Evolutionary conservation across 2,797 vertebrate genomes (phyloP).

Genomic region (Macropus fuliginosus): DNA sequence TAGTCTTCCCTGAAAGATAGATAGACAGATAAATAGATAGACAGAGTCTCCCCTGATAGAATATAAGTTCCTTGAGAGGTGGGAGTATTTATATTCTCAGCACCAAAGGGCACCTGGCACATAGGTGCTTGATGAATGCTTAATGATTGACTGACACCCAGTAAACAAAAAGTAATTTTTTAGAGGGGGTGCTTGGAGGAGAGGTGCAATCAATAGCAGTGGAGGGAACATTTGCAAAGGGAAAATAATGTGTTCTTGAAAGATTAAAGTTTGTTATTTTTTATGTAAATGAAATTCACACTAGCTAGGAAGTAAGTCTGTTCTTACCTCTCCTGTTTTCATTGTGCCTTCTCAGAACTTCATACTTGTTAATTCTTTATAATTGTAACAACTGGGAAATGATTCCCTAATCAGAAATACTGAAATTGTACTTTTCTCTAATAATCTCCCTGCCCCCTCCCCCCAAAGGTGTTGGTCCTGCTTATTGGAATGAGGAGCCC

Average conservation of each 20-base stretch:
- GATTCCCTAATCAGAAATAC: conserved; percentile 49
- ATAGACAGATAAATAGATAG: fast-evolving
- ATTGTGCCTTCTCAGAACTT: background rate
- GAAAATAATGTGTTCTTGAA: background rate
- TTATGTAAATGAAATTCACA: background rate
- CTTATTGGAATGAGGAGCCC: conserved; percentile 51
- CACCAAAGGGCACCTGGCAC: background rate
- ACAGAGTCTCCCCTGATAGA: background rate
- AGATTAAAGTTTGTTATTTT: background rate
- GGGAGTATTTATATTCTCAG: background rate
- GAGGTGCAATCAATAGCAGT: background rate
- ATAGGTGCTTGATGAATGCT: background rate
- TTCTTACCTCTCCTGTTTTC: conserved; percentile 6
- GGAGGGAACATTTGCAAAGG: background rate
- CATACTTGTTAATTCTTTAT: background rate
- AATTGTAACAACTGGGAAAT: background rate
- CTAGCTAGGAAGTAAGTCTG: background rate
- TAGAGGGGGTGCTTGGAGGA: background rate
- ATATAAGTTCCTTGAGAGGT: background rate
- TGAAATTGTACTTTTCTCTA: conserved; percentile 54
- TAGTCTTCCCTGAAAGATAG: background rate
- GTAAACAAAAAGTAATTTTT: background rate
- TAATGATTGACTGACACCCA: background rate
- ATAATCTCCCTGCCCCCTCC: background rate
- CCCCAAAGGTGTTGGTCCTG: conserved; percentile 34